Percentiles rank a stretch among this genome's conserved stretches.
Evolutionary conservation across 1,140 invertebrate species (phyloP).

Genomic region (Agrypnia vestita): DNA sequence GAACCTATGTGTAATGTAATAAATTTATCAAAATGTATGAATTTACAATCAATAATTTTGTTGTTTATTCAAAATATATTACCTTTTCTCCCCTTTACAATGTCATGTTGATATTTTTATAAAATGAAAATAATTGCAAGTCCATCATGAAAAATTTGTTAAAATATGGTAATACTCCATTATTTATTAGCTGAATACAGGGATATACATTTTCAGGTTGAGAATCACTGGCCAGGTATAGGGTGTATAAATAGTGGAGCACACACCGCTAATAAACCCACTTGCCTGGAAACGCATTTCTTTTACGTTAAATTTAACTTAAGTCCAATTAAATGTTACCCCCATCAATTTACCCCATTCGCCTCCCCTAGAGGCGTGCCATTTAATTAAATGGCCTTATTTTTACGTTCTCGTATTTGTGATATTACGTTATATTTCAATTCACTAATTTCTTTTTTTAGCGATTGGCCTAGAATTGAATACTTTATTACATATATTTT

Average conservation of each 20-base stretch:
- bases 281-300: slow-evolving; percentile 56
- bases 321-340: slow-evolving; percentile 51
- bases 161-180: not conserved
- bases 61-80: too few relatives aligned
- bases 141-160: too few relatives aligned
- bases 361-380: slow-evolving; percentile 27
- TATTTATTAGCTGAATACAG: not conserved
- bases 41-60: too few relatives aligned
- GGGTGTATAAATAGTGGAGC: slow-evolving; percentile 1
- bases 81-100: too few relatives aligned
- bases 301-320: slow-evolving; percentile 59
- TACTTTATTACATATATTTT: too few relatives aligned
- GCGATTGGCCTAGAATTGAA: too few relatives aligned
- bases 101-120: too few relatives aligned
- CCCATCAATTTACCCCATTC: slow-evolving; percentile 40
- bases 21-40: too few relatives aligned
- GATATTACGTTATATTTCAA: too few relatives aligned
- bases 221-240: not conserved
- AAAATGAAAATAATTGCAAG: too few relatives aligned
- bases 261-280: slow-evolving; percentile 53
- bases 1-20: too few relatives aligned
- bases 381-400: slow-evolving; percentile 49
- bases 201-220: not conserved
- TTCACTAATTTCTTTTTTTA: too few relatives aligned
- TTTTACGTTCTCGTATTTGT: slow-evolving; percentile 25